Evolutionary conservation across 1,140 invertebrate genomes (phyloP).

Genomic region (Diorhabda carinulata): DNA sequence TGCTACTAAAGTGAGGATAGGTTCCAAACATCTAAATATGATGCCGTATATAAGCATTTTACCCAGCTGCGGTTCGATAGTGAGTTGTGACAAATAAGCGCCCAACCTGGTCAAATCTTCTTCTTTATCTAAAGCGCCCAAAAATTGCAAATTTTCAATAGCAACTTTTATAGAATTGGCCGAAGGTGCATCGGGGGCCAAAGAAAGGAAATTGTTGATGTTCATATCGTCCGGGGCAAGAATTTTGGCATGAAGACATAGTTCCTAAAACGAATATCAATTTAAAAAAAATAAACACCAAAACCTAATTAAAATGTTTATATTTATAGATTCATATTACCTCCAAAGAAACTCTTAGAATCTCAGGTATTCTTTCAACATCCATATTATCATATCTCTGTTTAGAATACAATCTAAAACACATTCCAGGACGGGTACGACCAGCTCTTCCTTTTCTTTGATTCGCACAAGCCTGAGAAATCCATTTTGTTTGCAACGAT

Average conservation of each 20-base stretch:
- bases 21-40: constrained; percentile 90
- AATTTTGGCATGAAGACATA: constrained; percentile 85
- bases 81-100: constrained; percentile 80
- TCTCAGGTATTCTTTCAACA: constrained; percentile 69
- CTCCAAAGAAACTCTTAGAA: constrained; percentile 63
- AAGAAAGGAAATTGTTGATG: constrained; percentile 76
- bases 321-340: constrained; percentile 22
- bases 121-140: constrained; percentile 73
- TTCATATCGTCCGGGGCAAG: constrained; percentile 71
- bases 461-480: constrained; percentile 71
- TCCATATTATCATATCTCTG: constrained; percentile 64
- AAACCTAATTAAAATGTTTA: background rate
- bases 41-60: constrained; percentile 90
- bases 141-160: constrained; percentile 61
- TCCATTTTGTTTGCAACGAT: constrained; percentile 68
- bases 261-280: constrained; percentile 57
- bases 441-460: constrained; percentile 83
- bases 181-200: constrained; percentile 82
- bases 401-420: constrained; percentile 75
- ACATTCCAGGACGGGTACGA: constrained; percentile 72
- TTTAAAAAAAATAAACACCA: background rate
- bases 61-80: constrained; percentile 84
- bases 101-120: constrained; percentile 67
- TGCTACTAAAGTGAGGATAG: constrained; percentile 88
- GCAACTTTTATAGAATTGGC: constrained; percentile 71